Evolutionary conservation across 2,888 invertebrate genomes (phyloP).

Genomic region (Dascillus cervinus): DNA sequence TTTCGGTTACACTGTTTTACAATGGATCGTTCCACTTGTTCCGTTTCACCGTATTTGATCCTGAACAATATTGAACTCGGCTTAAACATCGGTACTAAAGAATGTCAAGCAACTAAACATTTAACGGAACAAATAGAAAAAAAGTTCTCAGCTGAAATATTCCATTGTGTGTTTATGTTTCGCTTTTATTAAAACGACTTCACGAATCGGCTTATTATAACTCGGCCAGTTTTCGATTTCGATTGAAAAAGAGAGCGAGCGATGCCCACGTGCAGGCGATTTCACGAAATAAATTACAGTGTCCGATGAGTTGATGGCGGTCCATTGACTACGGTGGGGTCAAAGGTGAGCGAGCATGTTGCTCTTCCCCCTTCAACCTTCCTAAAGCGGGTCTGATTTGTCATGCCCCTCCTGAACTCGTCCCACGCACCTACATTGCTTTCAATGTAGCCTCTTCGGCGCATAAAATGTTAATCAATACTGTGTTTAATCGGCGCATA

Average conservation of each 20-base stretch:
- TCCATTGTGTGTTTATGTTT: slow-evolving; percentile 16
- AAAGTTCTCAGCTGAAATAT: slow-evolving; percentile 15
- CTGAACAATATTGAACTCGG: slow-evolving; percentile 16
- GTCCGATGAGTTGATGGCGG: slow-evolving; percentile 39
- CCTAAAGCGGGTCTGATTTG: slow-evolving; percentile 35
- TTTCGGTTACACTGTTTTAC: too few relatives aligned
- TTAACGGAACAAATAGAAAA: slow-evolving; percentile 15
- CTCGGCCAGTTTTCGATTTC: slow-evolving; percentile 3
- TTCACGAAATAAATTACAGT: slow-evolving; percentile 35
- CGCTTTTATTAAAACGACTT: background rate
- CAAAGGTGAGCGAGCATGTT: slow-evolving; percentile 40
- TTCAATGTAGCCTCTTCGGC: slow-evolving; percentile 31
- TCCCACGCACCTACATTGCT: slow-evolving; percentile 35
- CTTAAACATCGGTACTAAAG: slow-evolving; percentile 11
- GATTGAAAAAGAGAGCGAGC: slow-evolving; percentile 17
- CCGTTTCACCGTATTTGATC: too few relatives aligned
- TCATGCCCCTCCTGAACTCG: slow-evolving; percentile 37
- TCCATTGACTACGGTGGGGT: slow-evolving; percentile 39
- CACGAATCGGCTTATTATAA: background rate
- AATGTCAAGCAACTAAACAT: slow-evolving; percentile 11
- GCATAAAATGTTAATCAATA: too few relatives aligned
- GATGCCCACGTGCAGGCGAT: slow-evolving; percentile 20
- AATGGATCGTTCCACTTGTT: too few relatives aligned
- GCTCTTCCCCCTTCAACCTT: slow-evolving; percentile 23
- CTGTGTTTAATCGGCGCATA: too few relatives aligned